Base-by-base conservation (phyloP, 2,797 vertebrate genomes). In the Phrynocephalus vlangalii region DNA sequence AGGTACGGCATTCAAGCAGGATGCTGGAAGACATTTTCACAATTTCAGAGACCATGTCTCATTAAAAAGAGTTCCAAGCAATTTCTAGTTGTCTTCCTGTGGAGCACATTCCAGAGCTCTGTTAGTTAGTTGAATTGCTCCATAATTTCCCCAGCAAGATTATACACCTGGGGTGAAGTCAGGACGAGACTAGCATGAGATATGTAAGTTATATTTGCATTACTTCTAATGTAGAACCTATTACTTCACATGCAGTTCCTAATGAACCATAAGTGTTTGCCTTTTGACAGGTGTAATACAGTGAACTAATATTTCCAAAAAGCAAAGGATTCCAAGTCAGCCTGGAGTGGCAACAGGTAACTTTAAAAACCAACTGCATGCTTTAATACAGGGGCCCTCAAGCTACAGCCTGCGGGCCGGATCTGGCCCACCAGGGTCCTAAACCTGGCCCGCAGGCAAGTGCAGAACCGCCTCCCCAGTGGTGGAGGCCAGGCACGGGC, bases 221-320 rank as follows among this genome's bases (percentile, higher is more conserved):
- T n/a, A 66, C 63, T 88, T 84, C 68, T 79, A 30, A 50, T 73
- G 72, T 73, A 73, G 66, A 79, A 80, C 28, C 38, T 88, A 79
- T 84, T 66, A 84, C 56, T 28, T 83, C 68, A 68, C 82, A 28
- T 56, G 48, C 1, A 70, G 24, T 78, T 83, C 60, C 10, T 50
- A 76, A 77, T 85, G 73, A 77, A 48, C 56, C 72, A 48, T 48
- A 82, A 38, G 16, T 86, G 38, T 77, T 76, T 83, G 67, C 20
- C 63, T 83, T 83, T 33, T 79, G 66, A 79, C 8, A 9, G 56
- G 28, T 66, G 6, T 70, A 79, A 86, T 56, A 30, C 15, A n/a
- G 44, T 82, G 30, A 87, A 76, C 3, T 66, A 67, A 83, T 63
- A 83, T 78, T 83, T 71, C 72, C 75, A 83, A 72, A 71, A 22